A percentile compares a stretch with the other conserved stretches of the same genome.
Conservation (phyloP, 64 coral and sea anemone genomes). For the Actinia tenebrosa region DNA sequence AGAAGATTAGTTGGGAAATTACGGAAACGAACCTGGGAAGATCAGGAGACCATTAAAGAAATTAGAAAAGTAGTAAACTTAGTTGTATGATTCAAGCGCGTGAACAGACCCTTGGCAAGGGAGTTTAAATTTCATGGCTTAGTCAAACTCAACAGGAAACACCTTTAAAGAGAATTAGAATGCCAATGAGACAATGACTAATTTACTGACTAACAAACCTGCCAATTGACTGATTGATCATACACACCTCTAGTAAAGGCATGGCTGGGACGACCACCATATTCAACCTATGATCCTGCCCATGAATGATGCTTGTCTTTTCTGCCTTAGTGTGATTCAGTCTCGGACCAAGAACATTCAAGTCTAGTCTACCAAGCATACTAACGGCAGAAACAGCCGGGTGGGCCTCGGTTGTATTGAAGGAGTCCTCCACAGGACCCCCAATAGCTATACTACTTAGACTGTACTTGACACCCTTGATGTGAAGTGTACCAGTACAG, state of each 20-base stretch:
- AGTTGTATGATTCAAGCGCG: no score
- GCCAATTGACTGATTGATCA: background rate
- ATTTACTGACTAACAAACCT: no score
- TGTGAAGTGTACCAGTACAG: slow-evolving; percentile 62
- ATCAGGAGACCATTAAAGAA: background rate
- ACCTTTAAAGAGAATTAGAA: no score
- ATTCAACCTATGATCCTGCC: slow-evolving; percentile 67
- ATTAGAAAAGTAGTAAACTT: background rate
- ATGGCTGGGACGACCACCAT: slow-evolving; percentile 69
- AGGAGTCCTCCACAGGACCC: slow-evolving; percentile 68
- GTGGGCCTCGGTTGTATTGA: slow-evolving; percentile 26
- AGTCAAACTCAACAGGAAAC: no score
- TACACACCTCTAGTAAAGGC: slow-evolving; percentile 77
- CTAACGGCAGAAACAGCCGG: slow-evolving; percentile 73
- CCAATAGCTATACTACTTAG: slow-evolving; percentile 76
- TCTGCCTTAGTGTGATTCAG: slow-evolving; percentile 83
- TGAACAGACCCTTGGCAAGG: no score
- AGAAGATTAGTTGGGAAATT: slow-evolving; percentile 71
- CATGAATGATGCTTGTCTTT: slow-evolving; percentile 75
- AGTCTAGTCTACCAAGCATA: slow-evolving; percentile 69
- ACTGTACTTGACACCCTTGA: slow-evolving; percentile 93
- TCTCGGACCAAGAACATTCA: slow-evolving; percentile 60
- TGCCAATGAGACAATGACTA: background rate
- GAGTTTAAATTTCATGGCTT: no score
- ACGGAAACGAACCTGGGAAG: slow-evolving; percentile 61